phyloP scores from a whole-genome alignment of 2,888 invertebrate species.

The Carabus problematicus region DNA sequence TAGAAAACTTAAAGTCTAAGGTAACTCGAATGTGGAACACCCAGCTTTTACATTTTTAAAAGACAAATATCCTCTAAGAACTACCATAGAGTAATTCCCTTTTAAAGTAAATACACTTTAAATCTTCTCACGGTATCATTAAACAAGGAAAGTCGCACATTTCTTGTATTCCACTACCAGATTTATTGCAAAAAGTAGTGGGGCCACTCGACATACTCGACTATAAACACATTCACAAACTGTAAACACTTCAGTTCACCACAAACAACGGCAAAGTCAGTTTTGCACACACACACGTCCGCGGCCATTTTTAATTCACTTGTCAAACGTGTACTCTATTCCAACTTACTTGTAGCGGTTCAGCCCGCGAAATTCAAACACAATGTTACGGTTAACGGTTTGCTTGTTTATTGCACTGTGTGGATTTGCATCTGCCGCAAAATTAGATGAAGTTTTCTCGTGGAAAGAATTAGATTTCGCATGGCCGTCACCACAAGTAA shows the following conservation, averaged over 20 bases:
- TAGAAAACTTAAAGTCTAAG: too few species aligned
- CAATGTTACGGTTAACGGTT: neutral
- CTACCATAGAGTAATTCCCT: too few species aligned
- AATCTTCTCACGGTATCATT: too few species aligned
- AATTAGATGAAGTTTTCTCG: slow-evolving; percentile 69
- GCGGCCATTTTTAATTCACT: neutral
- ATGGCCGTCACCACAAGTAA: slow-evolving; percentile 69
- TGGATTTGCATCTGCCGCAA: slow-evolving; percentile 57
- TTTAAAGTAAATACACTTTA: too few species aligned
- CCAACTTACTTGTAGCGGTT: neutral
- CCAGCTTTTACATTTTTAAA: too few species aligned
- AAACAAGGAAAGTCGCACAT: neutral
- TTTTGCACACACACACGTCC: neutral
- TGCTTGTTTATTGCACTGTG: slow-evolving; percentile 24
- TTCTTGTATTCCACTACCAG: neutral
- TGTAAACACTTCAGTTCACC: neutral
- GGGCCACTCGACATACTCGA: neutral
- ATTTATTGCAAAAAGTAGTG: neutral
- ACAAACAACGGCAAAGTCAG: neutral
- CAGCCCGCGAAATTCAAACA: neutral
- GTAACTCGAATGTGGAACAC: too few species aligned
- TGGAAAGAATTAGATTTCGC: slow-evolving; percentile 75
- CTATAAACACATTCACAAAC: neutral
- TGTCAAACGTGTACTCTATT: too few species aligned
- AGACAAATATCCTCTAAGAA: too few species aligned